Conservation (phyloP, 1,140 invertebrate species). For the Procambarus virginalis region DNA sequence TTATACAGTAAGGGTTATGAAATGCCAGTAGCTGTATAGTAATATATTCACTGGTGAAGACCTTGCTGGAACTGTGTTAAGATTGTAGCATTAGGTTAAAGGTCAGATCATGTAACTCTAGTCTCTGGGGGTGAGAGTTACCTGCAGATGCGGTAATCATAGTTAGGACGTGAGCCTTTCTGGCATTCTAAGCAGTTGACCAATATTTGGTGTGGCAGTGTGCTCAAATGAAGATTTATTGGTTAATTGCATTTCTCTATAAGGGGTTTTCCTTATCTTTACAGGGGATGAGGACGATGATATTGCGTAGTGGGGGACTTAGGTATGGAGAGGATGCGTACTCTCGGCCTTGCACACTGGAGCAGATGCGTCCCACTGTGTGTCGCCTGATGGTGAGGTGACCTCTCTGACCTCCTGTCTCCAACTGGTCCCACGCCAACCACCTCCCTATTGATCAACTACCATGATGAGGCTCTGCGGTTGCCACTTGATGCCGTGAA, state of each 20-base stretch:
- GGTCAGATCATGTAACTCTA: no score
- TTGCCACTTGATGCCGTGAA: conserved; percentile 67
- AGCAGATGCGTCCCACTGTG: not conserved
- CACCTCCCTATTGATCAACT: conserved; percentile 41
- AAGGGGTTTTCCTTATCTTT: not conserved
- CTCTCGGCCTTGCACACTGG: conserved; percentile 9
- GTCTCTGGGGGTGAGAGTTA: no score
- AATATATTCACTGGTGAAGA: no score
- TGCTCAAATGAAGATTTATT: not conserved
- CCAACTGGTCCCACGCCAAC: conserved; percentile 38
- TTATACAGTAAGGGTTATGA: no score
- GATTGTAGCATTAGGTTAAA: no score
- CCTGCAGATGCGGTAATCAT: no score
- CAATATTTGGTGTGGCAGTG: no score
- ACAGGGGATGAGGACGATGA: conserved; percentile 62
- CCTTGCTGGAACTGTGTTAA: no score
- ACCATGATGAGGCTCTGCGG: conserved; percentile 61
- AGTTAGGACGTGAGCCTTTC: no score
- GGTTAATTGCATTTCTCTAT: not conserved
- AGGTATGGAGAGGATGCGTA: conserved; percentile 26
- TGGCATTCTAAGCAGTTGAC: no score
- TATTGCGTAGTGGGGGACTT: conserved; percentile 19
- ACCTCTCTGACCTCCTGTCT: conserved; percentile 32
- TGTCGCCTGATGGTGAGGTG: not conserved
- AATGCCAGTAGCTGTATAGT: no score